Evolutionary conservation across 2,888 invertebrate species (phyloP).

Genomic region (Tachina lurida): DNA sequence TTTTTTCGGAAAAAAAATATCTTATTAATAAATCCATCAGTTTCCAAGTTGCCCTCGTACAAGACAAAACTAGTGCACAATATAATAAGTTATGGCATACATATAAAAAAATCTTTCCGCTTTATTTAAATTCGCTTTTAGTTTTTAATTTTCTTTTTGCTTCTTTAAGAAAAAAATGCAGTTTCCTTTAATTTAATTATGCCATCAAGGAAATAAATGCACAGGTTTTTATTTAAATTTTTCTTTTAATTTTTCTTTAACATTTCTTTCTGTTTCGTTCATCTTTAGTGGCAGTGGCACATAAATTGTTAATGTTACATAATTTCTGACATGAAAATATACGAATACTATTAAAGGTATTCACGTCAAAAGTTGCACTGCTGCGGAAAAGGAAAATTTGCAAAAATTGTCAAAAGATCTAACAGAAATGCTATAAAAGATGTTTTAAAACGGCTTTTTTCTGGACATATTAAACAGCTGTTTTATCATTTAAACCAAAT

Average conservation of each 20-base stretch:
- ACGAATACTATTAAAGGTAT: no score
- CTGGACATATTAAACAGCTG: no score
- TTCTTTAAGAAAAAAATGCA: conserved; percentile 1
- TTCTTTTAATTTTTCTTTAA: neutral
- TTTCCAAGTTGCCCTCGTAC: conserved; percentile 5
- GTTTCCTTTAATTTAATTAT: conserved; percentile 51
- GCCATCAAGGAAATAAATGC: conserved; percentile 48
- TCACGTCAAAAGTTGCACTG: no score
- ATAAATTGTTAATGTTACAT: conserved; percentile 31
- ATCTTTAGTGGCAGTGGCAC: conserved; percentile 7
- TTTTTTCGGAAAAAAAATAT: no score
- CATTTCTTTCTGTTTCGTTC: neutral
- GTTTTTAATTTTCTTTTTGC: conserved; percentile 12
- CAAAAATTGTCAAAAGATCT: no score
- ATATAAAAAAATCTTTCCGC: conserved; percentile 57
- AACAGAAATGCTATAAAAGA: no score
- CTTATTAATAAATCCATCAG: no score
- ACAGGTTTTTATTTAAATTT: neutral
- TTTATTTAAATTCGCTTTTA: conserved; percentile 67
- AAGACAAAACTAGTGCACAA: neutral
- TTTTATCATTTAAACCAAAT: no score
- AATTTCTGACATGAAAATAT: neutral
- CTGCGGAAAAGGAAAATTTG: no score
- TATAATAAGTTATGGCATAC: conserved; percentile 37
- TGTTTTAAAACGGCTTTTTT: no score